These are phyloP conservation scores for Yponomeuta evonymella DNA, from an alignment of 2,888 invertebrate species.

Conservation along the genomic window DNA sequence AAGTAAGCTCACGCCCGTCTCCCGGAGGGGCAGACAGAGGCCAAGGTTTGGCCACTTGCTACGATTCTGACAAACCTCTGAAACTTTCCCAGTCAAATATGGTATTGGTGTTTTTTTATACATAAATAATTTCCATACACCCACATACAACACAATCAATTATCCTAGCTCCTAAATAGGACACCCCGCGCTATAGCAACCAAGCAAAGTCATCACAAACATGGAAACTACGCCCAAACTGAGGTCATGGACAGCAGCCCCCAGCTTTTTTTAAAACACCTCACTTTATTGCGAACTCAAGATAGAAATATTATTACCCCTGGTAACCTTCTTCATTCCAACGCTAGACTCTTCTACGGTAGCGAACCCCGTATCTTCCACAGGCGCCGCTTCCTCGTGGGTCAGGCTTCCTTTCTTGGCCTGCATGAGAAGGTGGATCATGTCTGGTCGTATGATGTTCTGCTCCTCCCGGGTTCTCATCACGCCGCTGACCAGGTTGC, in stretches of 20 bases:
- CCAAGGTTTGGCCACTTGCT: too few relatives aligned
- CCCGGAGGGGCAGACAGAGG: too few relatives aligned
- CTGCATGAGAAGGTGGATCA: conserved; percentile 75
- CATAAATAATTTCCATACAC: too few relatives aligned
- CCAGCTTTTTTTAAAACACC: background rate
- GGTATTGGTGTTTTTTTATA: too few relatives aligned
- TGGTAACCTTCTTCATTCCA: background rate
- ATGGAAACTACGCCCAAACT: too few relatives aligned
- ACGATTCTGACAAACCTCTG: too few relatives aligned
- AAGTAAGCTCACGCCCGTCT: too few relatives aligned
- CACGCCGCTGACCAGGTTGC: conserved; percentile 43
- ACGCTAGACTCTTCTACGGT: conserved; percentile 34
- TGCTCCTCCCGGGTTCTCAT: conserved; percentile 49
- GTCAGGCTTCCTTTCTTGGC: conserved; percentile 51
- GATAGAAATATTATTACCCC: background rate
- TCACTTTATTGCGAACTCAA: background rate
- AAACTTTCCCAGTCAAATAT: background rate
- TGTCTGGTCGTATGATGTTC: conserved; percentile 59
- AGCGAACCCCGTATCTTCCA: conserved; percentile 51
- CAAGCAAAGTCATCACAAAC: too few relatives aligned
- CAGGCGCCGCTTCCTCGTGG: conserved; percentile 12
- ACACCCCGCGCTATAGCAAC: too few relatives aligned
- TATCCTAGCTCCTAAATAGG: background rate
- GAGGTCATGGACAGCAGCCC: too few relatives aligned
- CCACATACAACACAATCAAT: too few relatives aligned